Evolutionary conservation across 2,113 vertebrate genomes (phyloP).

Genomic region (Pelodiscus sinensis): DNA sequence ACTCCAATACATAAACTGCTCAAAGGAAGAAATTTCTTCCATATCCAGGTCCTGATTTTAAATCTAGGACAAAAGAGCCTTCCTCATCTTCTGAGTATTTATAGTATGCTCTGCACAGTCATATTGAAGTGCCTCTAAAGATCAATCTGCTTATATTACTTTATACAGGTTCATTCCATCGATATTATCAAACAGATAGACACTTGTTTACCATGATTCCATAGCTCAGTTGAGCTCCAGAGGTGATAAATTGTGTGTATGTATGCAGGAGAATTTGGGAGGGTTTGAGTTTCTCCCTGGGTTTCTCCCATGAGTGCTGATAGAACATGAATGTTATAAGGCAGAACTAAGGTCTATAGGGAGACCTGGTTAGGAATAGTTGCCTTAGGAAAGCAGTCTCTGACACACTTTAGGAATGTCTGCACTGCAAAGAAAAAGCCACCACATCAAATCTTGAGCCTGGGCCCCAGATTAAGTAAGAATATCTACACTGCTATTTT

Average conservation of each 20-base stretch:
- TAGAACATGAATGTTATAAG: background rate
- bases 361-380: background rate
- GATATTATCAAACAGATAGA: background rate
- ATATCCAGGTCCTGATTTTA: background rate
- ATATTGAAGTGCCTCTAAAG: background rate
- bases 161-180: background rate
- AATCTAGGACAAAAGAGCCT: background rate
- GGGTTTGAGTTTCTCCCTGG: background rate
- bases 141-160: background rate
- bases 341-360: background rate
- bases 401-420: background rate
- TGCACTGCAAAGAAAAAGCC: background rate
- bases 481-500: background rate
- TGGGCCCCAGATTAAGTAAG: background rate
- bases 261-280: accelerated
- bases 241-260: accelerated
- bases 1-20: background rate
- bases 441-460: background rate
- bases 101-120: background rate
- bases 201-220: background rate
- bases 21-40: background rate
- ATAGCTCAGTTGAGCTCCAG: background rate
- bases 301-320: accelerated
- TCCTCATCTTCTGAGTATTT: background rate
- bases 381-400: background rate